Evolutionary conservation across 2,113 vertebrate genomes (phyloP).

Genomic region (Stigmatopora argus): DNA sequence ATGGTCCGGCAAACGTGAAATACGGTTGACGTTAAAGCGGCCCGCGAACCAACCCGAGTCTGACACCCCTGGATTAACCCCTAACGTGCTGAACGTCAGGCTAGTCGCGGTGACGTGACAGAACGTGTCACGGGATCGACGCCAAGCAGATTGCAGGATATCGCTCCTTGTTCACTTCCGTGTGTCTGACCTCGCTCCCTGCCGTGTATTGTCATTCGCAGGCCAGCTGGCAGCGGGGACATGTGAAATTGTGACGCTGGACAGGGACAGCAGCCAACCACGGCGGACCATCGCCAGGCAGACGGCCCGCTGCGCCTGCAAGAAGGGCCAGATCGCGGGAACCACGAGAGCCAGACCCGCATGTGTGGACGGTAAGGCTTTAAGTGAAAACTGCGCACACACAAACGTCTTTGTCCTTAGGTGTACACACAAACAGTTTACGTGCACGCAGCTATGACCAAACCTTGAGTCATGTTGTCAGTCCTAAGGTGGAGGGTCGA

Average conservation of each 20-base stretch:
- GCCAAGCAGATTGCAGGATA: conserved; percentile 23
- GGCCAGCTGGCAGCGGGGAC: conserved; percentile 97
- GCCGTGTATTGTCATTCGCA: conserved; percentile 71
- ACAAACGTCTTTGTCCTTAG: conserved; percentile 12
- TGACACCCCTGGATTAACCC: too few species aligned
- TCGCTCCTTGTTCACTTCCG: conserved; percentile 20
- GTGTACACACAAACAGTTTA: conserved; percentile 7
- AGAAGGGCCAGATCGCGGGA: conserved; percentile 97
- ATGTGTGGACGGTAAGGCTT: conserved; percentile 92
- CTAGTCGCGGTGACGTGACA: not conserved
- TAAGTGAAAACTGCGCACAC: conserved; percentile 18
- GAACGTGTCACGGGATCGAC: not conserved
- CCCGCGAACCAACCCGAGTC: too few species aligned
- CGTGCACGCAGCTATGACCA: conserved; percentile 5
- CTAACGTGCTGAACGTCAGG: not conserved
- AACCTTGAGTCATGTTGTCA: conserved; percentile 14
- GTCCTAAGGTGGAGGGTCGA: conserved; percentile 31
- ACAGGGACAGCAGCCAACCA: conserved; percentile 96
- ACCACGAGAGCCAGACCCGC: conserved; percentile 96
- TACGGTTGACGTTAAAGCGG: too few species aligned
- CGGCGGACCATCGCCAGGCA: conserved; percentile 96
- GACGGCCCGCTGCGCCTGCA: conserved; percentile 97
- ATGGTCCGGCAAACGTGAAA: too few species aligned
- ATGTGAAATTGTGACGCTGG: conserved; percentile 95
- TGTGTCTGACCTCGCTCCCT: conserved; percentile 51